These are phyloP conservation scores for Lumbricus terrestris DNA, from an alignment of 2,888 invertebrate species.

Conservation along the genomic window DNA sequence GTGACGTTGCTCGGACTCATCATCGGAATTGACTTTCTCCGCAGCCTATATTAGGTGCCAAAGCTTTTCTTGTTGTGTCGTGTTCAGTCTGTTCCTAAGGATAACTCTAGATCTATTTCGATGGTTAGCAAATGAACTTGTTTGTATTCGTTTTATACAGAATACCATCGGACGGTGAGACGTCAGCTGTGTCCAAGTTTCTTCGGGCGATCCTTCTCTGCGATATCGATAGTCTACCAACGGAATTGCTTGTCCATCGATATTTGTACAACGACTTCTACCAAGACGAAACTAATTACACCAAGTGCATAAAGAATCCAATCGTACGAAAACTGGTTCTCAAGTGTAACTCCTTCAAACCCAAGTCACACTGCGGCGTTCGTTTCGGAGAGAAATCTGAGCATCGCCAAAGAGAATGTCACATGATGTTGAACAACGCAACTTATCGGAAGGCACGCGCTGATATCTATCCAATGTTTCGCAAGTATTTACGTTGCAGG, in stretches of 20 bases:
- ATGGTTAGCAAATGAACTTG: too few species aligned
- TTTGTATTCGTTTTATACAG: neutral
- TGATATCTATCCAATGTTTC: too few species aligned
- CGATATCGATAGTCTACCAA: slow-evolving; percentile 8
- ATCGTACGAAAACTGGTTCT: neutral
- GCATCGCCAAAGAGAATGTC: slow-evolving; percentile 18
- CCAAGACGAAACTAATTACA: neutral
- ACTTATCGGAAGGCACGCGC: too few species aligned
- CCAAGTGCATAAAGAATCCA: slow-evolving; percentile 11
- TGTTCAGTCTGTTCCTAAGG: too few species aligned
- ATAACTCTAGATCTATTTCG: too few species aligned
- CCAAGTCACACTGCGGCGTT: neutral
- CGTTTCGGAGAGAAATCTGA: slow-evolving; percentile 18
- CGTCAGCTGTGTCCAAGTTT: neutral
- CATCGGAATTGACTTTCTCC: too few species aligned
- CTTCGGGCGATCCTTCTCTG: neutral
- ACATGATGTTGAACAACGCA: slow-evolving; percentile 10
- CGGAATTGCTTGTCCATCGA: slow-evolving; percentile 13
- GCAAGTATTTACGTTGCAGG: too few species aligned
- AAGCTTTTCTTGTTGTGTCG: too few species aligned
- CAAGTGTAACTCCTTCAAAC: neutral
- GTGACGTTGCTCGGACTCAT: too few species aligned
- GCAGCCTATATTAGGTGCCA: too few species aligned
- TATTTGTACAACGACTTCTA: neutral
- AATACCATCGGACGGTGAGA: neutral